These are phyloP conservation scores for Patiria pectinifera DNA, from an alignment of 53 echinoderm and acorn worm genomes.

Conservation along the genomic window DNA sequence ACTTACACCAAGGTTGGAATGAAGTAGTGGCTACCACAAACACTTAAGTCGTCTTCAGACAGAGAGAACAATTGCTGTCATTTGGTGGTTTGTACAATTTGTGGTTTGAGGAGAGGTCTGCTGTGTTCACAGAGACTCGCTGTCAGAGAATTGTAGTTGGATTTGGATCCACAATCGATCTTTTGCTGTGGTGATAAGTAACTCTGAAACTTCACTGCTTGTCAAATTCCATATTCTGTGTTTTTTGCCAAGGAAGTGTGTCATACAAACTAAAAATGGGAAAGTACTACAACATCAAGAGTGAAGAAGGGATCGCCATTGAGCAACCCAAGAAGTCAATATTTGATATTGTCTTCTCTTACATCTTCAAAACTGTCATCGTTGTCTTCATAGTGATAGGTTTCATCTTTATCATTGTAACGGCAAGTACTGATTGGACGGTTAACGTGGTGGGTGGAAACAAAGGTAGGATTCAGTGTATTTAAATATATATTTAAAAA, in stretches of 20 bases:
- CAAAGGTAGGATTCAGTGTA: slow-evolving; percentile 10
- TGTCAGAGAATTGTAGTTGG: not conserved
- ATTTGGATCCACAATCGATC: not conserved
- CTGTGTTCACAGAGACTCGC: not conserved
- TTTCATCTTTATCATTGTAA: slow-evolving; percentile 38
- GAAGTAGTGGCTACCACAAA: not conserved
- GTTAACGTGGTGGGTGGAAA: not conserved
- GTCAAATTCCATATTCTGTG: not conserved
- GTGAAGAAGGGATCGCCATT: not conserved
- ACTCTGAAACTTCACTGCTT: not conserved
- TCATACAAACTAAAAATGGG: slow-evolving; percentile 14
- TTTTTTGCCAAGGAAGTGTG: not conserved
- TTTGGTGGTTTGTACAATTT: slow-evolving; percentile 19
- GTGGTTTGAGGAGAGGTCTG: not conserved
- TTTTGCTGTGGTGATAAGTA: not conserved
- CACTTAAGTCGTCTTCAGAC: not conserved
- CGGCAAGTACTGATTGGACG: slow-evolving; percentile 28
- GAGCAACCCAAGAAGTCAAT: not conserved
- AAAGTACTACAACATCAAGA: slow-evolving; percentile 6
- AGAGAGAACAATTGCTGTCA: not conserved
- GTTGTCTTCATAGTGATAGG: slow-evolving; percentile 26
- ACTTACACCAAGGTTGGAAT: not conserved
- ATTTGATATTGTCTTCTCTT: not conserved
- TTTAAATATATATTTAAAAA: not conserved
- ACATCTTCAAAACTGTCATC: slow-evolving; percentile 24